Conservation (phyloP, 2,888 invertebrate species). For the Cabera pusaria region DNA sequence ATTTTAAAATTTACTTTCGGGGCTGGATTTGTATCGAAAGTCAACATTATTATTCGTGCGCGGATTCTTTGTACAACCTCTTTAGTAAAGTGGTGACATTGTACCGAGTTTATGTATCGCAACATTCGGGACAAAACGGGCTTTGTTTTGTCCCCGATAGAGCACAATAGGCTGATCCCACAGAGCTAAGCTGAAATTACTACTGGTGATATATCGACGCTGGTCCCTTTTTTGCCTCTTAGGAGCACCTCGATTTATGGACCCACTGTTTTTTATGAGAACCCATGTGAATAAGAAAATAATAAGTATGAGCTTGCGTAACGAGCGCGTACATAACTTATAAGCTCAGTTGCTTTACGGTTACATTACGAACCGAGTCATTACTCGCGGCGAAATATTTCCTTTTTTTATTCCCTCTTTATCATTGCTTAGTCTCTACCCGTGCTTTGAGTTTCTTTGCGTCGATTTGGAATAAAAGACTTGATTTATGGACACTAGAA, state of each 20-base stretch:
- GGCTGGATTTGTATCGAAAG: slow-evolving; percentile 40
- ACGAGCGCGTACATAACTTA: slow-evolving; percentile 22
- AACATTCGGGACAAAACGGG: slow-evolving; percentile 11
- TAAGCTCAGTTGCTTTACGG: slow-evolving; percentile 13
- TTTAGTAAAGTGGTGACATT: slow-evolving; percentile 21
- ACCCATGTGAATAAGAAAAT: slow-evolving; percentile 25
- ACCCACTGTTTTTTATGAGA: slow-evolving; percentile 24
- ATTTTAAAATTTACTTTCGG: slow-evolving; percentile 60
- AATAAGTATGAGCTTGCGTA: slow-evolving; percentile 21
- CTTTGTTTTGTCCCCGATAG: slow-evolving; percentile 23
- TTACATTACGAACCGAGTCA: slow-evolving; percentile 12
- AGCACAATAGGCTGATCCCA: slow-evolving; percentile 19
- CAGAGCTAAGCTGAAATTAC: slow-evolving; percentile 22
- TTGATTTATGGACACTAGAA: too few species aligned
- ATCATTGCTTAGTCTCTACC: neutral
- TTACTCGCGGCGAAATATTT: slow-evolving; percentile 12
- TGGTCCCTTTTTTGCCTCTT: slow-evolving; percentile 27
- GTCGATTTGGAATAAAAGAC: too few species aligned
- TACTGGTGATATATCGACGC: slow-evolving; percentile 24
- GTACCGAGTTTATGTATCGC: slow-evolving; percentile 19
- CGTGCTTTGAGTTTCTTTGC: too few species aligned
- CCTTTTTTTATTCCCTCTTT: slow-evolving; percentile 2
- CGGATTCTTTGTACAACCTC: slow-evolving; percentile 20
- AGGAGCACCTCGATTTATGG: slow-evolving; percentile 24
- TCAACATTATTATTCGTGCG: slow-evolving; percentile 21